Conservation (phyloP, 2,113 vertebrate genomes). For the Lethenteron reissneri region DNA sequence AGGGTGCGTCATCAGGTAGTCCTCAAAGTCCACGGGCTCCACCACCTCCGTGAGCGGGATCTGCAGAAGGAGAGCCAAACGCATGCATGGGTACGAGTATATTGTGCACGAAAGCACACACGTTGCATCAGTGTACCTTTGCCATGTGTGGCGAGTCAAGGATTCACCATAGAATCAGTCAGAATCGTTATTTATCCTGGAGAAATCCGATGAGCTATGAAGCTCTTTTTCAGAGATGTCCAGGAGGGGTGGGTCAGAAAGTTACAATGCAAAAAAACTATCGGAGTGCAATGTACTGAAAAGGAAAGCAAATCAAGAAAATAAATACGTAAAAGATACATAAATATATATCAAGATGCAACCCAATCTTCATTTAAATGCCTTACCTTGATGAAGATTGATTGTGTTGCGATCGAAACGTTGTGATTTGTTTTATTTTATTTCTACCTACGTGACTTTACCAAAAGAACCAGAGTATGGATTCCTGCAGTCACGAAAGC, state of each 20-base stretch:
- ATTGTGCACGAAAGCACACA: not conserved
- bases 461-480: too few relatives aligned
- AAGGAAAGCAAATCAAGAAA: too few relatives aligned
- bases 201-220: not conserved
- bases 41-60: slow-evolving; percentile 53
- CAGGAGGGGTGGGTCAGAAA: not conserved
- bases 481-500: too few relatives aligned
- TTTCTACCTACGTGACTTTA: too few relatives aligned
- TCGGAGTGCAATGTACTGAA: too few relatives aligned
- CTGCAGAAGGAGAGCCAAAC: slow-evolving; percentile 17
- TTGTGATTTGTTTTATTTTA: too few relatives aligned
- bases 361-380: too few relatives aligned
- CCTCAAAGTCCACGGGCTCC: slow-evolving; percentile 60
- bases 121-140: not conserved
- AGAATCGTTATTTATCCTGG: not conserved
- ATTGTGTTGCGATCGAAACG: too few relatives aligned
- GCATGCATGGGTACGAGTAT: not conserved
- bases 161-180: not conserved
- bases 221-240: not conserved
- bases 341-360: too few relatives aligned
- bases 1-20: slow-evolving; percentile 40
- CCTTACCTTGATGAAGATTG: too few relatives aligned
- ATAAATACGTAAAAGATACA: too few relatives aligned
- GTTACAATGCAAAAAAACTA: too few relatives aligned
- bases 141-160: not conserved